These are phyloP conservation scores for Junonia oenone DNA, from an alignment of 2,888 invertebrate genomes.

Conservation along the genomic window DNA sequence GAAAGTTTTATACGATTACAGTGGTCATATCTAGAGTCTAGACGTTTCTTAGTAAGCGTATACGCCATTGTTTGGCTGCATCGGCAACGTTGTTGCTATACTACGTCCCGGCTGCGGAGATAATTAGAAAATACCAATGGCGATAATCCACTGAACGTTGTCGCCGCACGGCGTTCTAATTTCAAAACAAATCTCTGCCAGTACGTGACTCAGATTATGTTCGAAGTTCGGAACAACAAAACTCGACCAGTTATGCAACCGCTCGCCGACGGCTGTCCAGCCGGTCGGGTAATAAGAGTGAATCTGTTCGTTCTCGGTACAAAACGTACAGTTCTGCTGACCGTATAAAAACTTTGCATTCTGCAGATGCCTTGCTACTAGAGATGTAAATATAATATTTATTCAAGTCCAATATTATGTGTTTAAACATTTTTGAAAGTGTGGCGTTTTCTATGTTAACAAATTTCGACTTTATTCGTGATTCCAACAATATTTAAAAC, in stretches of 20 bases:
- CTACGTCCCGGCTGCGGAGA: slow-evolving; percentile 26
- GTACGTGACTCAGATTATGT: slow-evolving; percentile 76
- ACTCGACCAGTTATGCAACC: slow-evolving; percentile 57
- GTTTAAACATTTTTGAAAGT: background rate
- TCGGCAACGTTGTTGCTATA: background rate
- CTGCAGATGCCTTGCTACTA: background rate
- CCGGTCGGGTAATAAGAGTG: slow-evolving; percentile 57
- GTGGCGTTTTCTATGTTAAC: no score
- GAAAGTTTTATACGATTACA: background rate
- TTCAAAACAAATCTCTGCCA: slow-evolving; percentile 76
- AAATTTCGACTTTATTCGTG: no score
- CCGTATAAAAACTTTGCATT: background rate
- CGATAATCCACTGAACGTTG: slow-evolving; percentile 69
- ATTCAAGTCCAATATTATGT: no score
- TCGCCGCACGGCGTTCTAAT: slow-evolving; percentile 66
- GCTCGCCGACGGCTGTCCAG: slow-evolving; percentile 26
- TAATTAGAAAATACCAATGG: slow-evolving; percentile 64
- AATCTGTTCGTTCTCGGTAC: slow-evolving; percentile 46
- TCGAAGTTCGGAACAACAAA: slow-evolving; percentile 56
- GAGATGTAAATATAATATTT: no score
- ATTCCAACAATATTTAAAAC: no score
- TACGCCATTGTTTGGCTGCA: background rate
- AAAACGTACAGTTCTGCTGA: slow-evolving; percentile 7
- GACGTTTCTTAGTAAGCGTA: background rate
- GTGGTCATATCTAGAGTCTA: slow-evolving; percentile 2